Conservation (phyloP, 2,888 invertebrate species). For the Theodoxus fluviatilis region DNA sequence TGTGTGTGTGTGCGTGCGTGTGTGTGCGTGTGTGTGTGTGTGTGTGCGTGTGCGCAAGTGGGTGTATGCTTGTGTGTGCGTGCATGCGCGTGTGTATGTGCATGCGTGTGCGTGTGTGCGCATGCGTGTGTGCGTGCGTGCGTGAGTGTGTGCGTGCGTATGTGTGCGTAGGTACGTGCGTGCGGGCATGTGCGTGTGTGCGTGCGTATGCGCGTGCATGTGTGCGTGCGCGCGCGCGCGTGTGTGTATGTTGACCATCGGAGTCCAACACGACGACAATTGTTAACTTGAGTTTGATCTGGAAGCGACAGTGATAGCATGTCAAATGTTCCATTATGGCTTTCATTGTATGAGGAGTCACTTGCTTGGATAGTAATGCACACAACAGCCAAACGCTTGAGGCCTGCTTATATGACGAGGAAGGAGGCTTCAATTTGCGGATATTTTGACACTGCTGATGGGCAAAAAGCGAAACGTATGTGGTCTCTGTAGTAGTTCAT, state of each 20-base stretch:
- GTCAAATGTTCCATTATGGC: too few relatives aligned
- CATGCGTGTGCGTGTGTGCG: neutral
- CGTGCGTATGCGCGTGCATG: neutral
- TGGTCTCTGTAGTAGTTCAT: too few relatives aligned
- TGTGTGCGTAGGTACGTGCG: neutral
- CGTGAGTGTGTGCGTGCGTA: neutral
- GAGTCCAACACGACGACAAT: neutral
- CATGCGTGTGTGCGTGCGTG: conserved; percentile 1
- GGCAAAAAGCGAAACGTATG: too few relatives aligned
- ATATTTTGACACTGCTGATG: too few relatives aligned
- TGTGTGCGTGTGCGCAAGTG: conserved; percentile 9
- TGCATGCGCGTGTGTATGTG: neutral
- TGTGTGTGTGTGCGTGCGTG: conserved; percentile 7
- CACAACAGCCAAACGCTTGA: too few relatives aligned
- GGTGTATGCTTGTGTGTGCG: conserved; percentile 4
- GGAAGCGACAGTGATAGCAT: too few relatives aligned
- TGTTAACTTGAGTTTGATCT: too few relatives aligned
- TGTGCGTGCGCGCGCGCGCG: neutral
- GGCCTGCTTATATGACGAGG: too few relatives aligned
- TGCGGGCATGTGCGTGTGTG: neutral
- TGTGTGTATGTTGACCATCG: neutral
- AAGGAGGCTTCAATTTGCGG: too few relatives aligned
- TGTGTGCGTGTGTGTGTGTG: conserved; percentile 8
- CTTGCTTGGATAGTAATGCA: too few relatives aligned
- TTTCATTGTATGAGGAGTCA: too few relatives aligned